phyloP scores from a whole-genome alignment of 2,797 vertebrate genomes.

The Microctenopoma steveboyesi region DNA sequence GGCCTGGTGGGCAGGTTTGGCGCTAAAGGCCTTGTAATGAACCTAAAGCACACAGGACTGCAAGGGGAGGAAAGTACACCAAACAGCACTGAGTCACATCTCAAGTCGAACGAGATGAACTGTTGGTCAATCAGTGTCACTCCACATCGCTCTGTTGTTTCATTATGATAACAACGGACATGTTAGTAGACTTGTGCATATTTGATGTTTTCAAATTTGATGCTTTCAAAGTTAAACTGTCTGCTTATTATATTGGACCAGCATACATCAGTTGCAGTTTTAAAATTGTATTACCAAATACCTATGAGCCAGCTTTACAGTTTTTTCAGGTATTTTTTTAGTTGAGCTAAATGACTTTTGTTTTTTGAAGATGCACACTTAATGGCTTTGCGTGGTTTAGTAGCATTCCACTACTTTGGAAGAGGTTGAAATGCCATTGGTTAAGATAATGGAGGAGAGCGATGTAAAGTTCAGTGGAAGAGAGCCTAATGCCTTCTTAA shows the following conservation, averaged over 20 bases:
- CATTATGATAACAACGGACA: constrained; percentile 50
- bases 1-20: constrained; percentile 71
- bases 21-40: constrained; percentile 73
- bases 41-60: constrained; percentile 66
- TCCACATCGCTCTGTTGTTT: constrained; percentile 47
- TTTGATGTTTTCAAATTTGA: constrained; percentile 11
- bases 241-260: not conserved
- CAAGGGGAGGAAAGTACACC: constrained; percentile 51
- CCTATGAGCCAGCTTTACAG: not conserved
- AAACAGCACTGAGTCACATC: constrained; percentile 73
- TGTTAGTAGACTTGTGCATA: constrained; percentile 15
- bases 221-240: not conserved
- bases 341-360: constrained; percentile 17
- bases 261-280: not conserved
- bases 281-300: constrained; percentile 12
- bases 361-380: constrained; percentile 30
- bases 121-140: constrained; percentile 73
- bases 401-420: constrained; percentile 55
- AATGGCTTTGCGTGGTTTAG: constrained; percentile 55
- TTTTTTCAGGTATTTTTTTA: not conserved
- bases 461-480: constrained; percentile 80
- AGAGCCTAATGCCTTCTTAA: constrained; percentile 85
- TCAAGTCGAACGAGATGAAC: constrained; percentile 73
- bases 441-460: constrained; percentile 75
- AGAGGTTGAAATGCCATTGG: constrained; percentile 77